Base-by-base conservation (phyloP, 2,888 invertebrate species). In the Tiphia femorata region DNA sequence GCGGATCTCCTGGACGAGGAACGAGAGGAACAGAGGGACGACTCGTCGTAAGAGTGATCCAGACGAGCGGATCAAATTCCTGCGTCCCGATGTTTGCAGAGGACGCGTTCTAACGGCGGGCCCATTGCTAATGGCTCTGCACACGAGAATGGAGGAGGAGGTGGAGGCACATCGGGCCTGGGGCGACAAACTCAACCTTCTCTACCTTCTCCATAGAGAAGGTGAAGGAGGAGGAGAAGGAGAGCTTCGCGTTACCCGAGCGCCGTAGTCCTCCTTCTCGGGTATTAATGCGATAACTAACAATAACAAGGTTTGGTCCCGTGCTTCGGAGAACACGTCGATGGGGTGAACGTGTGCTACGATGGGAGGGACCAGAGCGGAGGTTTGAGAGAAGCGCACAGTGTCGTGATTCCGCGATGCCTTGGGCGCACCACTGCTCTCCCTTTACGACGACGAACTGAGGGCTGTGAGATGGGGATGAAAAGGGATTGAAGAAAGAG, bases 281-380 rank as follows among this genome's bases (percentile, higher is more conserved):
- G 50, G 55, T 57, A 72, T 69, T 69, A 71, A 71, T 64, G 58
- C 64, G 64, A 67, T 69, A 71, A 70, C 70, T 67, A 70, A 70
- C 69, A 67, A 62, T 69, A 71, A 71, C 67, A 70, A 72, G 62
- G 62, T 66, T 56, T 52, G 50, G 8, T 43, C 49, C 55, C 37
- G n/a, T 35, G 16, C 38, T 7, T 16, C 35, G 16, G 33, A 33
- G 33, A 33, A 14, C 14, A 14, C 19, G 33, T 17, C 17, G 37
- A 1, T 37, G 17, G 25, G 8, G 25, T 25, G 25, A 5, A 8
- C 5, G 6, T 25, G 25, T 25, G 25, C 6, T 5, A 25, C 8
- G 25, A 8, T 25, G 25, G 25, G 6, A 25, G 25, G 25, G 25
- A 8, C 6, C 8, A 8, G 25, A 5, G 25, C 6, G 25, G 25